Conservation (phyloP, 2,113 vertebrate species). For the Heptranchias perlo region DNA sequence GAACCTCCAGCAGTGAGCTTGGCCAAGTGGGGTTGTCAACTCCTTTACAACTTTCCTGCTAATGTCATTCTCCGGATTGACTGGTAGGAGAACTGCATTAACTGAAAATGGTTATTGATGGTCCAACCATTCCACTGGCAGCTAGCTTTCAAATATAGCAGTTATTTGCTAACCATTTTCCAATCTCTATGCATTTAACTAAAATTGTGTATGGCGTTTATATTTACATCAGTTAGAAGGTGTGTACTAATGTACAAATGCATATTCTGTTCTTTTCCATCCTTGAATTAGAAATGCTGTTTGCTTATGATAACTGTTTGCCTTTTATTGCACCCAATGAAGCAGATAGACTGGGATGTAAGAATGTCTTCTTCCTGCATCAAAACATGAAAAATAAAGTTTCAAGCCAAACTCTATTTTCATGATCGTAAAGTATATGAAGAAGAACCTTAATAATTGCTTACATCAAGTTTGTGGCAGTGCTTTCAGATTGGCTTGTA, state of each 20-base stretch:
- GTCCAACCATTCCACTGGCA: neutral
- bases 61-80: neutral
- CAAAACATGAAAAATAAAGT: conserved; percentile 43
- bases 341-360: conserved; percentile 28
- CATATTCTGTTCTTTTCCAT: neutral
- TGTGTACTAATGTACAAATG: neutral
- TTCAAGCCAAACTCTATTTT: conserved; percentile 45
- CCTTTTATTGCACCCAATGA: neutral
- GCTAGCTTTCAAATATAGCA: neutral
- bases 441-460: conserved; percentile 24
- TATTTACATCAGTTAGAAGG: neutral
- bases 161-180: neutral
- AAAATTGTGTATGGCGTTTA: neutral
- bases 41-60: neutral
- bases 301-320: conserved; percentile 32
- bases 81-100: neutral
- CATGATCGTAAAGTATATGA: conserved; percentile 38
- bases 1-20: neutral
- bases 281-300: neutral
- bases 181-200: neutral
- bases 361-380: conserved; percentile 40
- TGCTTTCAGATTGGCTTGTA: conserved; percentile 38
- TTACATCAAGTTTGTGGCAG: conserved; percentile 40
- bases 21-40: neutral
- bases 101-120: neutral